These are phyloP conservation scores for Turnix velox DNA, from an alignment of 2,113 vertebrate species.

Conservation along the genomic window DNA sequence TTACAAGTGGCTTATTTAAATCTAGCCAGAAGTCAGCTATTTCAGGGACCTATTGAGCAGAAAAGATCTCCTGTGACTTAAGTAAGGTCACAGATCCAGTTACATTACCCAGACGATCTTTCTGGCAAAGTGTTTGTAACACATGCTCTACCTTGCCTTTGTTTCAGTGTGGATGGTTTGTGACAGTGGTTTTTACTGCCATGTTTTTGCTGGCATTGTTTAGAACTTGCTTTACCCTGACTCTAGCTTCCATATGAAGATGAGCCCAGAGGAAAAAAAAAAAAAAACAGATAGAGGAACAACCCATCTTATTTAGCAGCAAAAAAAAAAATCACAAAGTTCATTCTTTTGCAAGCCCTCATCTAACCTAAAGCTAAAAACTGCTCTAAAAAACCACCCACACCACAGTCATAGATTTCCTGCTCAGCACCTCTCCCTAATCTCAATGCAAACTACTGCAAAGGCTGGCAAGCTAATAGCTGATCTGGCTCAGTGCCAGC, in stretches of 20 bases:
- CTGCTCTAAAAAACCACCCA: conserved; percentile 12
- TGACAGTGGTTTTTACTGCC: background rate
- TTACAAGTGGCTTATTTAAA: conserved; percentile 65
- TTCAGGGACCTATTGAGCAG: conserved; percentile 16
- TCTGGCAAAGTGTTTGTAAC: background rate
- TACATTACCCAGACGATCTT: background rate
- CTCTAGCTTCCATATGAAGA: background rate
- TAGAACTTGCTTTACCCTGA: background rate
- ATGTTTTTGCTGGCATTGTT: background rate
- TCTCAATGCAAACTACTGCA: conserved; percentile 7
- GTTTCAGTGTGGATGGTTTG: background rate
- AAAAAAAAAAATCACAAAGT: background rate
- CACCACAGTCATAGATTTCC: conserved; percentile 35
- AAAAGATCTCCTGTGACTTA: background rate
- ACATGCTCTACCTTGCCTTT: background rate
- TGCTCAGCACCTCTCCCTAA: background rate
- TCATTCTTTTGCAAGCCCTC: background rate
- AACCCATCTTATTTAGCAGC: background rate
- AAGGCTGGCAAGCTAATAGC: conserved; percentile 32
- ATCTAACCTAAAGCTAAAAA: conserved; percentile 38
- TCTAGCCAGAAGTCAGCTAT: conserved; percentile 48
- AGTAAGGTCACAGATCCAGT: conserved; percentile 10
- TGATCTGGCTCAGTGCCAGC: conserved; percentile 28
- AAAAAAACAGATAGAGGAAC: background rate
- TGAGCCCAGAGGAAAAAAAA: background rate